Conservation (phyloP, 2,113 vertebrate genomes). For the Sarotherodon lohbergeri region DNA sequence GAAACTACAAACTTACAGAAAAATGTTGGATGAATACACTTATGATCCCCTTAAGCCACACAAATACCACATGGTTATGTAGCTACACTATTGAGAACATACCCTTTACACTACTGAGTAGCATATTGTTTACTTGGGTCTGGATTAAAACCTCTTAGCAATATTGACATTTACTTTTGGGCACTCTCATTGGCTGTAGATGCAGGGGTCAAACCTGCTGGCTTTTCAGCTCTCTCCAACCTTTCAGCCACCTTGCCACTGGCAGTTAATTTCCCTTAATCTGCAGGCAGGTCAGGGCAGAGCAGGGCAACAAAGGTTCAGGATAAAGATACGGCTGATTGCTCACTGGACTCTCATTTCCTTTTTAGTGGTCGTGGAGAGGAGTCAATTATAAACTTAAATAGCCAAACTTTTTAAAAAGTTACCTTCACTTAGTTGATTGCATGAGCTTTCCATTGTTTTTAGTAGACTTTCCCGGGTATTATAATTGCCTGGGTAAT, state of each 20-base stretch:
- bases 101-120: background rate
- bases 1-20: background rate
- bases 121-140: background rate
- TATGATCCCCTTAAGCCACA: background rate
- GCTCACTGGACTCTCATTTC: constrained; percentile 26
- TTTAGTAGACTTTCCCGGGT: constrained; percentile 9
- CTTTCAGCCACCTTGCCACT: background rate
- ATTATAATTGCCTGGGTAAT: constrained; percentile 53
- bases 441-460: constrained; percentile 38
- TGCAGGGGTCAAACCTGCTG: background rate
- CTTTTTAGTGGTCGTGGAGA: background rate
- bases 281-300: constrained; percentile 19
- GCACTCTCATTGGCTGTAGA: background rate
- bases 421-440: constrained; percentile 31
- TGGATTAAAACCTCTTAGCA: background rate
- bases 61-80: background rate
- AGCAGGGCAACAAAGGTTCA: constrained; percentile 3
- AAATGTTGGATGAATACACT: background rate
- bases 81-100: background rate
- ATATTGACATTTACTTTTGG: background rate
- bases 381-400: constrained; percentile 48
- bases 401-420: constrained; percentile 32
- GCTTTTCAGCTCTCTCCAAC: background rate
- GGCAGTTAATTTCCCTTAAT: constrained; percentile 21
- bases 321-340: constrained; percentile 13